These are phyloP conservation scores for Motacilla tschutschensis DNA, from an alignment of 2,113 vertebrate genomes.

Conservation along the genomic window DNA sequence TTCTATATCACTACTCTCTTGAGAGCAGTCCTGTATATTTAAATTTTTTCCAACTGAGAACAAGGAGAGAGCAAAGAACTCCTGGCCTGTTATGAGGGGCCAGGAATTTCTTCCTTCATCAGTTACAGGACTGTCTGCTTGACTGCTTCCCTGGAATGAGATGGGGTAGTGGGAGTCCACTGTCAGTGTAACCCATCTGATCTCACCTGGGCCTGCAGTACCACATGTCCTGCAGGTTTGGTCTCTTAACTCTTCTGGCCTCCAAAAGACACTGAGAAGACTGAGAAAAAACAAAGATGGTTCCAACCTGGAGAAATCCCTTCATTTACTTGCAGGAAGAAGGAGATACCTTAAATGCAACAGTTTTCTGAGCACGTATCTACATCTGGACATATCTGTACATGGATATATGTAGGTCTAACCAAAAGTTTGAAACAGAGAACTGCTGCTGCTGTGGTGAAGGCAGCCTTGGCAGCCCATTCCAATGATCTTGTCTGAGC, in stretches of 20 bases:
- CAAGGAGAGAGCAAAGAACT: not conserved
- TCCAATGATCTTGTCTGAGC: not conserved
- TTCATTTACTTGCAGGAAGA: not conserved
- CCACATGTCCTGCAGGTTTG: not conserved
- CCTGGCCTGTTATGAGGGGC: not conserved
- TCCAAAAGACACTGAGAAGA: not conserved
- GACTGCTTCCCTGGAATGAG: not conserved
- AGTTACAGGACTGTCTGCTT: not conserved
- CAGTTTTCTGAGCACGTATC: not conserved
- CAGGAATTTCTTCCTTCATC: not conserved
- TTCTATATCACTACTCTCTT: not conserved
- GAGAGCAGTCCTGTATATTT: not conserved
- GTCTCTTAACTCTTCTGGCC: not conserved
- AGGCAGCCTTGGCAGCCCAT: not conserved
- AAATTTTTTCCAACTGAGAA: not conserved
- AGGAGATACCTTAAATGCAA: not conserved
- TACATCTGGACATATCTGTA: not conserved
- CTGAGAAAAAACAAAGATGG: not conserved
- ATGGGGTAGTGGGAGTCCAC: rapidly evolving
- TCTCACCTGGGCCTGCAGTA: not conserved
- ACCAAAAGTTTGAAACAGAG: not conserved
- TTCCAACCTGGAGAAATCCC: not conserved
- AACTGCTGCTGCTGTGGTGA: not conserved
- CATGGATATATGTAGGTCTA: not conserved
- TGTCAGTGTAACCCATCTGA: not conserved